These are phyloP conservation scores for Caenorhabditis brenneri DNA, from an alignment of 1,140 invertebrate genomes.

Conservation along the genomic window DNA sequence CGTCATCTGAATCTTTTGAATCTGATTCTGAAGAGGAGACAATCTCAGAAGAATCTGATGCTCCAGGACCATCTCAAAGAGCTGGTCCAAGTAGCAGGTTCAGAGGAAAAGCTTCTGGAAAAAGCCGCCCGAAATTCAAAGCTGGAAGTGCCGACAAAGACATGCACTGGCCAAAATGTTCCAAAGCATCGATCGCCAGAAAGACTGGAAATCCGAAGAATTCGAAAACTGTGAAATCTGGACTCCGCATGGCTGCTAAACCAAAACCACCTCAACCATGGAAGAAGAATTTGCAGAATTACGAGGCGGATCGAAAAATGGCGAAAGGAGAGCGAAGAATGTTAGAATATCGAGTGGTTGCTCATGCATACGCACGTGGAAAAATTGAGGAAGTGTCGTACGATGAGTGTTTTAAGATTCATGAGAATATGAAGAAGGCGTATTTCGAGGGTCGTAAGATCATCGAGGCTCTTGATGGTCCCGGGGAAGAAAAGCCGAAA, in stretches of 20 bases:
- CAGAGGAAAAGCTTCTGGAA: neutral
- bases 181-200: neutral
- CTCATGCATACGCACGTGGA: slow-evolving; percentile 3
- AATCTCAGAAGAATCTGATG: neutral
- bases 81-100: neutral
- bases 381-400: slow-evolving; percentile 23
- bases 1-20: neutral
- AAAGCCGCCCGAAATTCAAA: neutral
- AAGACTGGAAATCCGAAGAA: slow-evolving; percentile 26
- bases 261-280: slow-evolving; percentile 4
- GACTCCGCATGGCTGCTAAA: neutral
- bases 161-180: slow-evolving; percentile 12
- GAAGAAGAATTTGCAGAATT: slow-evolving; percentile 15
- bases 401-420: slow-evolving; percentile 16
- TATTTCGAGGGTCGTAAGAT: neutral
- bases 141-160: neutral
- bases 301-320: slow-evolving; percentile 2
- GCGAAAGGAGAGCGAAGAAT: slow-evolving; percentile 22
- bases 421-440: slow-evolving; percentile 18
- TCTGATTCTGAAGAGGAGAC: neutral
- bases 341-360: neutral
- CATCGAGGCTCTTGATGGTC: neutral
- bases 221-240: neutral
- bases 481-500: neutral
- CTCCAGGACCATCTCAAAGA: neutral